These are phyloP conservation scores for Tychaedon coryphoeus DNA, from an alignment of 2,113 vertebrate species.

Conservation along the genomic window DNA sequence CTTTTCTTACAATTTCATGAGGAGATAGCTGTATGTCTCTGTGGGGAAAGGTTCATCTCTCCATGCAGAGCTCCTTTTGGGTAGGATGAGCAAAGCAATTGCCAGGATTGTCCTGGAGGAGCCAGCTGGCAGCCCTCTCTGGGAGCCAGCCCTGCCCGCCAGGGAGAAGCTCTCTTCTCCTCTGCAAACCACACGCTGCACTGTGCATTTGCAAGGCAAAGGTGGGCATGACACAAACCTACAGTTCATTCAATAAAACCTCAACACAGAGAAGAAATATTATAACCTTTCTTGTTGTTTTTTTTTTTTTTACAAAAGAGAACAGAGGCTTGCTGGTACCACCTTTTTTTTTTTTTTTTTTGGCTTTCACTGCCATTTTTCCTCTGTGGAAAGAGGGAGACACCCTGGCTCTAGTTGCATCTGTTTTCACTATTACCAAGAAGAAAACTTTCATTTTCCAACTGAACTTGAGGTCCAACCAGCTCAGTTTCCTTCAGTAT, in stretches of 20 bases:
- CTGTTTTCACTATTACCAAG: constrained; percentile 12
- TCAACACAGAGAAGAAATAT: not conserved
- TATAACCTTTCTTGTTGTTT: not conserved
- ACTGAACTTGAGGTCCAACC: not conserved
- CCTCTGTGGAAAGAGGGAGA: not conserved
- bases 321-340: not conserved
- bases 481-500: not conserved
- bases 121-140: not conserved
- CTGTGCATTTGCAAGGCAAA: not conserved
- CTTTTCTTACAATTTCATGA: not conserved
- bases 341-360: not conserved
- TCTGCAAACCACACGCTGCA: not conserved
- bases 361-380: not conserved
- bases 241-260: not conserved
- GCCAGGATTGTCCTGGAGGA: not conserved
- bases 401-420: not conserved
- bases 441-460: not conserved
- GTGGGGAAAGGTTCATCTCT: not conserved
- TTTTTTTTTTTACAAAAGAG: not conserved
- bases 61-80: not conserved
- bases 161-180: not conserved
- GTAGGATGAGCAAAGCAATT: not conserved
- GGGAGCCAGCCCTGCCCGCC: not conserved
- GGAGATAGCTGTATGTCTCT: not conserved
- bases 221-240: not conserved